A percentile compares a stretch with the other conserved stretches of the same genome.
phyloP scores from a whole-genome alignment of 2,113 vertebrate genomes.

The Osmerus eperlanus region DNA sequence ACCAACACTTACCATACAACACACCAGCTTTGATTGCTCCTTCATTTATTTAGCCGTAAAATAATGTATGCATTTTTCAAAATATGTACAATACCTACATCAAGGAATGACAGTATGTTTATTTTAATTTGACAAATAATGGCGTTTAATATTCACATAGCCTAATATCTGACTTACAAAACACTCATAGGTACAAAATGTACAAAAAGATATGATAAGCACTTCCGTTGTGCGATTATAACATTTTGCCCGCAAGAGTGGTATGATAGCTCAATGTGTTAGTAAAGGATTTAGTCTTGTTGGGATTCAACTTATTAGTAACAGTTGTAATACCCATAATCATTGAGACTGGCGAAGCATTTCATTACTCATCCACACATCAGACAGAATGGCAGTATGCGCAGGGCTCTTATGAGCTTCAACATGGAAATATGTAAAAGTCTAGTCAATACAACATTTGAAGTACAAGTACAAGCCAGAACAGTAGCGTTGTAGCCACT shows the following conservation, averaged over 20 bases:
- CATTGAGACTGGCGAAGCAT: not conserved
- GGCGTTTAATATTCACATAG: not conserved
- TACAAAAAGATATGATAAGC: not conserved
- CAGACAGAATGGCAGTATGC: not conserved
- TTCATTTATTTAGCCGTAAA: too few species aligned
- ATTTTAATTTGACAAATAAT: not conserved
- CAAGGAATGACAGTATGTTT: slow-evolving; percentile 6
- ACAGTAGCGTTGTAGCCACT: slow-evolving; percentile 5
- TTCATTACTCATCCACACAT: not conserved
- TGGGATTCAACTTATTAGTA: not conserved
- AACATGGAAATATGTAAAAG: not conserved
- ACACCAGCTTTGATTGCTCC: not conserved
- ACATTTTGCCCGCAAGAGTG: not conserved
- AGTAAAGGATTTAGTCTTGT: not conserved
- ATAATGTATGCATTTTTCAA: too few species aligned
- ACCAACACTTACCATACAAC: too few species aligned
- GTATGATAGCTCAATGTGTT: not conserved
- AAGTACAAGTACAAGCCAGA: not conserved
- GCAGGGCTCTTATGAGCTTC: not conserved
- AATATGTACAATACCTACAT: not conserved
- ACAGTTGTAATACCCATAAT: not conserved
- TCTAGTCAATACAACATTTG: not conserved
- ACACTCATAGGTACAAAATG: not conserved
- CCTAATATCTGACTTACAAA: not conserved
- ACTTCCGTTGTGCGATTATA: not conserved